A percentile compares a stretch with the other conserved stretches of the same genome.
Conservation (phyloP, 37 sponge, comb jelly and placozoan genomes). For the Beroe forskalii region DNA sequence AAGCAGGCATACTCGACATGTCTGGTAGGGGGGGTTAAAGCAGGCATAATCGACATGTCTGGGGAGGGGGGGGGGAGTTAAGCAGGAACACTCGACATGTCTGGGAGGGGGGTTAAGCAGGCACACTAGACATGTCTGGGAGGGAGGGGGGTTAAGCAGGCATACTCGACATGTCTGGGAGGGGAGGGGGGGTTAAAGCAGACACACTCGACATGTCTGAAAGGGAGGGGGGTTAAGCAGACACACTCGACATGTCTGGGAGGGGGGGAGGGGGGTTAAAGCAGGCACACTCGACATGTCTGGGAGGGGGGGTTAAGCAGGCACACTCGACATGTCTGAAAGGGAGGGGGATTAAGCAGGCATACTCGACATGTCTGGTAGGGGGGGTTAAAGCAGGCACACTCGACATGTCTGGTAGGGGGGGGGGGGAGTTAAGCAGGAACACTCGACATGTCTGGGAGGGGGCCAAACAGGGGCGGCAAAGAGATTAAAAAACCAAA, state of each 20-base stretch:
- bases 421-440: too few relatives aligned
- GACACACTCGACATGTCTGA: too few relatives aligned
- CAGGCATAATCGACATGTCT: too few relatives aligned
- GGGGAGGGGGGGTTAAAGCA: not conserved
- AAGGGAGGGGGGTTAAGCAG: too few relatives aligned
- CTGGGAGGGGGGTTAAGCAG: not conserved
- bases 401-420: too few relatives aligned
- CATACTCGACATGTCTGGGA: too few relatives aligned
- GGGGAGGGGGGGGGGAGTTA: not conserved
- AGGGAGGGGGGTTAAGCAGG: not conserved
- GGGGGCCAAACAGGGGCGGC: not conserved
- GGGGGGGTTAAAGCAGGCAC: not conserved
- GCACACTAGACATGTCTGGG: not conserved
- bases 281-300: constrained; percentile 54
- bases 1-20: too few relatives aligned
- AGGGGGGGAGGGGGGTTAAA: not conserved
- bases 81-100: constrained; percentile 46
- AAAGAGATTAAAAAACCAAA: too few relatives aligned
- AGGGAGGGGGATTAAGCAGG: not conserved
- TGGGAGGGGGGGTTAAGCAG: not conserved
- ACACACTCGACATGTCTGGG: too few relatives aligned
- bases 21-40: too few relatives aligned
- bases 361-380: too few relatives aligned
- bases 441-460: too few relatives aligned
- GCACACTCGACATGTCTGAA: not conserved